Conservation (phyloP, 1,140 invertebrate species). For the Camponotus pennsylvanicus region DNA sequence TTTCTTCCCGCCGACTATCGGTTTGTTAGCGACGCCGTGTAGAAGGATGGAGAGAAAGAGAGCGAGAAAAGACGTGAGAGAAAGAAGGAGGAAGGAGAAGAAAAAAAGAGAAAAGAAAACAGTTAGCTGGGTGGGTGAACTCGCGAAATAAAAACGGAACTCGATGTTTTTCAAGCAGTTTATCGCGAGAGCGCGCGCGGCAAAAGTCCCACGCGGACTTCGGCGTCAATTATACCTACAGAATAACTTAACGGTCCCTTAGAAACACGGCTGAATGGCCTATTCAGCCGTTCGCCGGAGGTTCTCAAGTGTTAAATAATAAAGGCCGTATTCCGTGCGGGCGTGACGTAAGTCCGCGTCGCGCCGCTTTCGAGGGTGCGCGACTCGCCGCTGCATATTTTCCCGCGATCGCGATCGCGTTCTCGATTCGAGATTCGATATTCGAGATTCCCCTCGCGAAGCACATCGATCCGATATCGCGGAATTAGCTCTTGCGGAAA, state of each 20-base stretch:
- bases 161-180: constrained; percentile 79
- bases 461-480: constrained; percentile 9
- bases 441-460: not conserved
- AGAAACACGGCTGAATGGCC: constrained; percentile 85
- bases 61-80: not conserved
- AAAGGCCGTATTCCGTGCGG: constrained; percentile 81
- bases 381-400: not conserved
- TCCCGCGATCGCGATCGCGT: too few relatives aligned
- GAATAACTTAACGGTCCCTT: constrained; percentile 86
- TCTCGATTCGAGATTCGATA: not conserved
- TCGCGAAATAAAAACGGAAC: constrained; percentile 72
- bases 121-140: constrained; percentile 23
- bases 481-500: constrained; percentile 10
- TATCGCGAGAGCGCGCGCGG: constrained; percentile 75
- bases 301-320: constrained; percentile 86
- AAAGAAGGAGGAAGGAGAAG: not conserved
- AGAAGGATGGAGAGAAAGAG: constrained; percentile 17
- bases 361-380: constrained; percentile 49
- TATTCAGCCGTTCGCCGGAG: constrained; percentile 85
- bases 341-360: constrained; percentile 81
- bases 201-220: constrained; percentile 83
- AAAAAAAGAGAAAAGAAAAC: constrained; percentile 32
- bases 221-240: constrained; percentile 85
- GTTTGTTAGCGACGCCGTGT: constrained; percentile 19
- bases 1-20: constrained; percentile 6